Evolutionary conservation across 2,888 invertebrate species (phyloP).

Genomic region (Dynastes tityus): DNA sequence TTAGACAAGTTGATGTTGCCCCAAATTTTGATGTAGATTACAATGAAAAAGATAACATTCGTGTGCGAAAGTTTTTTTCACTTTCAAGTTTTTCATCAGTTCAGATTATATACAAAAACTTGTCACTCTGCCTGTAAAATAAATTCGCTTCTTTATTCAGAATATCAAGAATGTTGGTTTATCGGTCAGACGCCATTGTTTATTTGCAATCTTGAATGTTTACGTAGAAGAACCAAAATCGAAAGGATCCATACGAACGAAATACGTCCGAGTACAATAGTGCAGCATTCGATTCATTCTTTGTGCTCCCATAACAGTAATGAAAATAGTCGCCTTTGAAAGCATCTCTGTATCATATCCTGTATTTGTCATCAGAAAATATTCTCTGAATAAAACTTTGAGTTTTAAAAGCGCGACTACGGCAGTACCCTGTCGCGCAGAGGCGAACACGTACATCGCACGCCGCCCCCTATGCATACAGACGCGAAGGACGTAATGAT

Average conservation of each 20-base stretch:
- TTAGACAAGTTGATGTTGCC: no score
- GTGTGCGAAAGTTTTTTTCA: no score
- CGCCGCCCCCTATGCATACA: not conserved
- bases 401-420: conserved; percentile 28
- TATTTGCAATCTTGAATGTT: no score
- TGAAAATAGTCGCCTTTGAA: conserved; percentile 37
- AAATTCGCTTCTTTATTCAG: no score
- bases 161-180: no score
- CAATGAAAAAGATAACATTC: no score
- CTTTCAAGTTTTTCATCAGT: no score
- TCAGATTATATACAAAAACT: no score
- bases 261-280: conserved; percentile 8
- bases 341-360: conserved; percentile 17
- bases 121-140: no score
- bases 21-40: no score
- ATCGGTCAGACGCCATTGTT: no score
- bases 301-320: conserved; percentile 31
- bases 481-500: conserved; percentile 19
- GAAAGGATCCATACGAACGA: not conserved
- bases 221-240: not conserved
- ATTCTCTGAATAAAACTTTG: conserved; percentile 34
- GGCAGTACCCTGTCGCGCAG: conserved; percentile 1
- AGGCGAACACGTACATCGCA: not conserved
- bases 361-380: conserved; percentile 35
- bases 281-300: conserved; percentile 1